These are phyloP conservation scores for Chrysodeixis includens DNA, from an alignment of 2,888 invertebrate species.

Conservation along the genomic window DNA sequence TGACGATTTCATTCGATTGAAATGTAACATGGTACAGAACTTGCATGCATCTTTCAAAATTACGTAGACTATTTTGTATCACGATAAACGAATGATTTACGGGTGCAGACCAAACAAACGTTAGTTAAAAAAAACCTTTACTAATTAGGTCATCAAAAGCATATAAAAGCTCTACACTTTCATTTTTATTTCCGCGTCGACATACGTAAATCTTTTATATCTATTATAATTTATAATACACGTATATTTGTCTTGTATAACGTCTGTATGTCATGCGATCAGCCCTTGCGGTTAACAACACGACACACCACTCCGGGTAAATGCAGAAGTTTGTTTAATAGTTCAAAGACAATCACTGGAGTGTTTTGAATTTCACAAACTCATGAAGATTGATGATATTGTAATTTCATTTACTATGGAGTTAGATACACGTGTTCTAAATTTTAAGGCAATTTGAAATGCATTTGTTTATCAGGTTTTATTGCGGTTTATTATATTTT, in stretches of 20 bases:
- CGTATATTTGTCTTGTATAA: not conserved
- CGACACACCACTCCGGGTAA: slow-evolving; percentile 67
- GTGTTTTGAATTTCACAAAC: slow-evolving; percentile 63
- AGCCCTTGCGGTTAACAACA: slow-evolving; percentile 67
- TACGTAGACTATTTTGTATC: no score
- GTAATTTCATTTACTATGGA: slow-evolving; percentile 51
- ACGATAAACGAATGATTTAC: no score
- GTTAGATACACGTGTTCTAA: not conserved
- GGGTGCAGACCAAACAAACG: no score
- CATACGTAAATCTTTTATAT: not conserved
- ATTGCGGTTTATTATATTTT: no score
- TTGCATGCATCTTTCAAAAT: no score
- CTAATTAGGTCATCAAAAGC: not conserved
- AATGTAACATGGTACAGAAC: no score
- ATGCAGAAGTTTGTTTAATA: slow-evolving; percentile 74
- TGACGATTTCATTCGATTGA: no score
- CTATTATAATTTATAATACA: no score
- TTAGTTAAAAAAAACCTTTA: no score
- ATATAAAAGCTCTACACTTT: not conserved
- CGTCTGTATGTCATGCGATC: slow-evolving; percentile 61
- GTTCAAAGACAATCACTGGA: slow-evolving; percentile 62
- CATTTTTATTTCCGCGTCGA: not conserved
- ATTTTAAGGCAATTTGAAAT: not conserved
- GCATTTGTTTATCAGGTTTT: no score
- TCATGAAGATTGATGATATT: slow-evolving; percentile 71